Evolutionary conservation across 2,113 vertebrate genomes (phyloP).

Genomic region (Montifringilla adamsi): DNA sequence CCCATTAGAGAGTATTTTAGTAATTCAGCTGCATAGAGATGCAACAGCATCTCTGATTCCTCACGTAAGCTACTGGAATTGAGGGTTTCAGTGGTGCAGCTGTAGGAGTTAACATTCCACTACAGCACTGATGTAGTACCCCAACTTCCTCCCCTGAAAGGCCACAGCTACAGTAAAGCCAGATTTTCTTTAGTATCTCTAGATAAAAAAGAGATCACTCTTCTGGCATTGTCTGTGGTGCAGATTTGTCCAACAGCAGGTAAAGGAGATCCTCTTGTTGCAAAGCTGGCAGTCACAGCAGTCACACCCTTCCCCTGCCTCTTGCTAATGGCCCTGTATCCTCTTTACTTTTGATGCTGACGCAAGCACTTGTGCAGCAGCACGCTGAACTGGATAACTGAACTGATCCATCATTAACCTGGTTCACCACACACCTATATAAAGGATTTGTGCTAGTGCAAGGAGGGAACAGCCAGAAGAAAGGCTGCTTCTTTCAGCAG

Average conservation of each 20-base stretch:
- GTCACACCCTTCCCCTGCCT: background rate
- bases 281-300: background rate
- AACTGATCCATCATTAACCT: slow-evolving; percentile 57
- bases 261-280: background rate
- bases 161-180: background rate
- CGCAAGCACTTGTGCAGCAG: background rate
- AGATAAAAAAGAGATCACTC: background rate
- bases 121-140: background rate
- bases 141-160: background rate
- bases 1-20: background rate
- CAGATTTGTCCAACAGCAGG: background rate
- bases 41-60: background rate
- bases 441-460: slow-evolving; percentile 25
- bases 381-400: background rate
- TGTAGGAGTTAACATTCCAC: background rate
- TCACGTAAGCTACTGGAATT: background rate
- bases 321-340: background rate
- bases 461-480: background rate
- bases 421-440: background rate
- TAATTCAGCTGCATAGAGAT: background rate
- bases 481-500: background rate
- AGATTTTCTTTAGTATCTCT: background rate
- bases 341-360: slow-evolving; percentile 6
- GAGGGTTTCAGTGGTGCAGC: background rate
- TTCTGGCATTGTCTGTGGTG: background rate